Evolutionary conservation across 1,140 invertebrate genomes (phyloP).

Genomic region (Melipona quadrifasciata): DNA sequence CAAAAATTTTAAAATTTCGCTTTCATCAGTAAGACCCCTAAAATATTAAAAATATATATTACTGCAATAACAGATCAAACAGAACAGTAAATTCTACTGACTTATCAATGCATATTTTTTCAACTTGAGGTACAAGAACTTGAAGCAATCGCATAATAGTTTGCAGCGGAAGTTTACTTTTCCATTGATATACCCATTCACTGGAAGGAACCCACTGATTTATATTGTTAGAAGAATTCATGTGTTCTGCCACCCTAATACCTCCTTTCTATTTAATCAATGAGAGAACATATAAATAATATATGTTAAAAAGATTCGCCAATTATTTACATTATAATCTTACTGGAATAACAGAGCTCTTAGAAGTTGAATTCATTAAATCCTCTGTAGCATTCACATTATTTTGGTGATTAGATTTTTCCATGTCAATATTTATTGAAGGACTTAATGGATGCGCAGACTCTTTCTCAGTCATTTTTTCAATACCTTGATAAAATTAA

Average conservation of each 20-base stretch:
- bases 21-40: slow-evolving; percentile 99
- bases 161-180: slow-evolving; percentile 97
- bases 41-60: slow-evolving; percentile 68
- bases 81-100: slow-evolving; percentile 81
- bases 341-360: slow-evolving; percentile 76
- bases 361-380: slow-evolving; percentile 48
- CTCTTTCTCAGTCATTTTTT: slow-evolving; percentile 97
- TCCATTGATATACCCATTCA: slow-evolving; percentile 98
- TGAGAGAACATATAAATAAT: slow-evolving; percentile 21
- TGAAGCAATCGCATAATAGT: slow-evolving; percentile 99
- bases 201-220: slow-evolving; percentile 91
- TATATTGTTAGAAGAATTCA: slow-evolving; percentile 52
- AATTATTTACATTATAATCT: slow-evolving; percentile 42
- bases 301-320: slow-evolving; percentile 17
- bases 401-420: slow-evolving; percentile 63
- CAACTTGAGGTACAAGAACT: slow-evolving; percentile 99
- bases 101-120: slow-evolving; percentile 99
- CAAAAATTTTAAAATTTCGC: slow-evolving; percentile 99
- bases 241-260: slow-evolving; percentile 77
- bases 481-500: slow-evolving; percentile 84
- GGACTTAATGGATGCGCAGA: slow-evolving; percentile 89
- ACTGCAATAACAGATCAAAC: slow-evolving; percentile 12
- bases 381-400: slow-evolving; percentile 45
- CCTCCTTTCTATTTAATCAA: slow-evolving; percentile 77
- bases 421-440: slow-evolving; percentile 69